Evolutionary conservation across 2,888 invertebrate genomes (phyloP).

Genomic region (Balanococcus diminutus): DNA sequence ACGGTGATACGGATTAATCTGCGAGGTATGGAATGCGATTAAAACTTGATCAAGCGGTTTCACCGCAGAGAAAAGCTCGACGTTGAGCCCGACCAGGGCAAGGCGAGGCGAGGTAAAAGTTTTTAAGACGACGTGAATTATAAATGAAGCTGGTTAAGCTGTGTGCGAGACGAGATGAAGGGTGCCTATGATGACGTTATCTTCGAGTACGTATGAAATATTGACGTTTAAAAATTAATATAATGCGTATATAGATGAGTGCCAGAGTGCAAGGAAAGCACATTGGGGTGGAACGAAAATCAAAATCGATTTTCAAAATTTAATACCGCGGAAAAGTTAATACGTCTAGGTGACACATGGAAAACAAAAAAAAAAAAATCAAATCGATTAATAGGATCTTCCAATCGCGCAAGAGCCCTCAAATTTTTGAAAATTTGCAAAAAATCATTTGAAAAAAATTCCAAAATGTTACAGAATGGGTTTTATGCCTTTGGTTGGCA

Average conservation of each 20-base stretch:
- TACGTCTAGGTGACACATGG: too few species aligned
- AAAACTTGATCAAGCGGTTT: constrained; percentile 7
- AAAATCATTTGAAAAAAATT: too few species aligned
- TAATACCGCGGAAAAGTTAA: too few species aligned
- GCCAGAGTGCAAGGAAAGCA: background rate
- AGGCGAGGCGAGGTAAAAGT: background rate
- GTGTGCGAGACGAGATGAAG: background rate
- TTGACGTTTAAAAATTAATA: background rate
- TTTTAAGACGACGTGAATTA: background rate
- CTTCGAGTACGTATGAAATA: background rate
- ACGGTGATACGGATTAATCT: background rate
- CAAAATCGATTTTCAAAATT: too few species aligned
- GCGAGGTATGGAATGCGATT: constrained; percentile 10
- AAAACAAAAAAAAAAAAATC: too few species aligned
- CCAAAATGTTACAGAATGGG: too few species aligned
- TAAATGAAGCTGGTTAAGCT: background rate
- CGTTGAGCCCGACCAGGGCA: background rate
- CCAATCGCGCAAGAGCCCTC: too few species aligned
- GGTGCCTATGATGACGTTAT: background rate
- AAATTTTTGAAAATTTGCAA: too few species aligned
- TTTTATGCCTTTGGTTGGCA: too few species aligned
- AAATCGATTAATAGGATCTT: too few species aligned
- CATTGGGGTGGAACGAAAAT: background rate
- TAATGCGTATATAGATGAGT: background rate
- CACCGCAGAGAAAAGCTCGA: background rate